Evolutionary conservation across 2,113 vertebrate genomes (phyloP).

Genomic region (Carollia perspicillata): DNA sequence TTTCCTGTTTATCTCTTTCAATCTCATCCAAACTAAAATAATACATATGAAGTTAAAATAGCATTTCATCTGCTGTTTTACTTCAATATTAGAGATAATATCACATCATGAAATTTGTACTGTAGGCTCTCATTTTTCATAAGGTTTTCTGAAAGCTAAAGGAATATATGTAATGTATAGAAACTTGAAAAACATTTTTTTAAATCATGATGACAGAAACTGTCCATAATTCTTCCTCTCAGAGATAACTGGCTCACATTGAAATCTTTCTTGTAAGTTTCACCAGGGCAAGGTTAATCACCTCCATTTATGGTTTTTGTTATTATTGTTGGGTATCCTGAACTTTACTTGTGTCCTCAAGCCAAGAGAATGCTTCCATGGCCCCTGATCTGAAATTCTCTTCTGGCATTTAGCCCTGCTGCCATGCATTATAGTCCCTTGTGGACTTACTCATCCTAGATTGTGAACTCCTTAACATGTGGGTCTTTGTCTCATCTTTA

Average conservation of each 20-base stretch:
- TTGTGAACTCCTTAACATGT: background rate
- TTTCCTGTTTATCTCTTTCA: background rate
- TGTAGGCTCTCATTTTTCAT: background rate
- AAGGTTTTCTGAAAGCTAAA: background rate
- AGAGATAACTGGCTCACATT: background rate
- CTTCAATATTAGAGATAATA: background rate
- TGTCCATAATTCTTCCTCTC: background rate
- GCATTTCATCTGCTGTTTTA: background rate
- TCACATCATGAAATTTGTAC: background rate
- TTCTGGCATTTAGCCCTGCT: background rate
- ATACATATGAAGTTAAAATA: background rate
- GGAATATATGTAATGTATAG: background rate
- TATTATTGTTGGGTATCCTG: background rate
- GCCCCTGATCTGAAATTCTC: background rate
- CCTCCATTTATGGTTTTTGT: background rate
- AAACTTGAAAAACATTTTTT: background rate
- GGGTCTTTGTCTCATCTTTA: background rate
- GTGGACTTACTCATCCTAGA: background rate
- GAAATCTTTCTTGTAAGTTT: background rate
- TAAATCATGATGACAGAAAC: background rate
- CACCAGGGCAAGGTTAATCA: background rate
- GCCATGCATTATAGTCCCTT: background rate
- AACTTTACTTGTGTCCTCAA: background rate
- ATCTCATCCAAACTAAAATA: background rate
- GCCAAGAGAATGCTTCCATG: background rate